These are phyloP conservation scores for Apoda limacodes DNA, from an alignment of 2,888 invertebrate species.

Conservation along the genomic window DNA sequence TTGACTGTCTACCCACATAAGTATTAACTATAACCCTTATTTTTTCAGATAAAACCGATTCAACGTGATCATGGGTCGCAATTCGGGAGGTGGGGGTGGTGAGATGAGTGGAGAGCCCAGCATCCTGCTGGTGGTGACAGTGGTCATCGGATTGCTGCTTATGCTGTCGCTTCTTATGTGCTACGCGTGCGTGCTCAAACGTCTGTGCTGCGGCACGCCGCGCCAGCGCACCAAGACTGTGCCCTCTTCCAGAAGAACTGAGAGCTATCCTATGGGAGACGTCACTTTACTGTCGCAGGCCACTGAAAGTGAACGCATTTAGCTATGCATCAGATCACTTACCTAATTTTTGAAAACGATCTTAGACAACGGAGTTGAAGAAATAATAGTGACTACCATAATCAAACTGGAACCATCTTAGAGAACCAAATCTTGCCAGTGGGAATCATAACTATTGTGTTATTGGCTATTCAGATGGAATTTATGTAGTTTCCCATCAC, in stretches of 20 bases:
- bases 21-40: too few species aligned
- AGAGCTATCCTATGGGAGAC: slow-evolving; percentile 72
- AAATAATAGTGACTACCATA: too few species aligned
- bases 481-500: too few species aligned
- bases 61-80: slow-evolving; percentile 48
- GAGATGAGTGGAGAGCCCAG: slow-evolving; percentile 69
- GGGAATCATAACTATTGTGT: too few species aligned
- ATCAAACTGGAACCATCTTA: too few species aligned
- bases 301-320: slow-evolving; percentile 69
- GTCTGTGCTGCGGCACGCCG: slow-evolving; percentile 71
- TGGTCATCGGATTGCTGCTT: slow-evolving; percentile 69
- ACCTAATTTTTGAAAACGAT: too few species aligned
- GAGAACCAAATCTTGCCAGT: too few species aligned
- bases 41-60: slow-evolving; percentile 35
- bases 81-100: slow-evolving; percentile 34
- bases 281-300: slow-evolving; percentile 72
- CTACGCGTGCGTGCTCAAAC: slow-evolving; percentile 74
- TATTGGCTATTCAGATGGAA: too few species aligned
- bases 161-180: slow-evolving; percentile 74
- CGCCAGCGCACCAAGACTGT: slow-evolving; percentile 54
- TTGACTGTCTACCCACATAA: not conserved
- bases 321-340: too few species aligned
- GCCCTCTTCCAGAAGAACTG: slow-evolving; percentile 45
- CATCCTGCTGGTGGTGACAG: slow-evolving; percentile 69
- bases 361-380: too few species aligned